Evolutionary conservation across 2,888 invertebrate species (phyloP).

Genomic region (Phanerotoma sp.): DNA sequence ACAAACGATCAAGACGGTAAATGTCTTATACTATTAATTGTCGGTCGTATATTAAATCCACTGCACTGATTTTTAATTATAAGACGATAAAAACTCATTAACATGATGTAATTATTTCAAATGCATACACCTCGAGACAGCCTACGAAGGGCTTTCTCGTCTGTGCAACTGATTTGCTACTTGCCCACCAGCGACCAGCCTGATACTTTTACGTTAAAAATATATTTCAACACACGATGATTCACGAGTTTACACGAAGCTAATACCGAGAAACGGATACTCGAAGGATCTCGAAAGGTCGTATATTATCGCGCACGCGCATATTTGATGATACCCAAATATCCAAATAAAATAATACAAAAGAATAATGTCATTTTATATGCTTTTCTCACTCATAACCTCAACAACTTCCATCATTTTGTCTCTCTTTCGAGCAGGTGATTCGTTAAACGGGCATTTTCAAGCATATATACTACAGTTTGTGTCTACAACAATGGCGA

Average conservation of each 20-base stretch:
- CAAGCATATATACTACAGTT: no score
- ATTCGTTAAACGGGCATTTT: no score
- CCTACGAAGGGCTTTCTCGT: slow-evolving; percentile 50
- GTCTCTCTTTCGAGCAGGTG: no score
- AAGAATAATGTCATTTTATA: no score
- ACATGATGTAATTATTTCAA: slow-evolving; percentile 61
- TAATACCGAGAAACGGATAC: background rate
- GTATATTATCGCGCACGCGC: no score
- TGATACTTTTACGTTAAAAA: background rate
- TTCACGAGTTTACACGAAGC: background rate
- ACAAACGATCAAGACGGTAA: slow-evolving; percentile 78
- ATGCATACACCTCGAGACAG: slow-evolving; percentile 54
- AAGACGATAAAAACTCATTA: slow-evolving; percentile 73
- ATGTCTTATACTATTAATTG: slow-evolving; percentile 73
- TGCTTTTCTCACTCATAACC: no score
- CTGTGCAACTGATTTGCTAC: slow-evolving; percentile 16
- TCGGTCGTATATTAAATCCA: slow-evolving; percentile 70
- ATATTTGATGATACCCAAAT: no score
- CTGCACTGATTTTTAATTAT: slow-evolving; percentile 71
- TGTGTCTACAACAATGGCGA: no score
- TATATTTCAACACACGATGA: background rate
- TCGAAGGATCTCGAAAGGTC: background rate
- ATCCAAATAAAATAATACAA: no score
- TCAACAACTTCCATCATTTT: no score
- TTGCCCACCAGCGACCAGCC: background rate